Base-by-base conservation (phyloP, 2,888 invertebrate species). In the Aleiodes testaceus region DNA sequence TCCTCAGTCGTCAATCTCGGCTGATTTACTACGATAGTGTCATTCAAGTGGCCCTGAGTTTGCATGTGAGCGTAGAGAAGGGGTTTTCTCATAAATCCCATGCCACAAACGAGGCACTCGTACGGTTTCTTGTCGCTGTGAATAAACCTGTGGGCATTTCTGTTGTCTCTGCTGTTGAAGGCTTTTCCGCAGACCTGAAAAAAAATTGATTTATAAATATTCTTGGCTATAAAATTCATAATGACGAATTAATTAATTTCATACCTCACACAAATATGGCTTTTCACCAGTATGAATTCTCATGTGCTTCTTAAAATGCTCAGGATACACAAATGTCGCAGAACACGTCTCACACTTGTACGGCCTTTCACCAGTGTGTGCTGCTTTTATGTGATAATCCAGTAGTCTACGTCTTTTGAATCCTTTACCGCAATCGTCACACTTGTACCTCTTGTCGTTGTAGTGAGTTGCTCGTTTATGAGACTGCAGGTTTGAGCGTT, bases 61-160 rank as follows among this genome's bases (percentile, higher is more conserved):
- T 92, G 92, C 93, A 95, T 94, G 80, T 95, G 95, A 49, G 92
- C 90, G 82, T 93, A 92, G 0, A 96, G 89, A 70, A 93, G 88
- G 2, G 94, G 94, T 80, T 95, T 95, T 9, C 95, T 89, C 95
- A 95, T 95, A 82, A 93, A 96, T 0, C 95, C 95, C 78, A 92
- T 91, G 3, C 94, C 94, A 82, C 95, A 96, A 5, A 92, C 91
- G 73, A 93, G 88, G 82, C 95, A 96, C 86, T 95, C 95, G 87
- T 95, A 96, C 0, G 95, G 95, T 80, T 95, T 96, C 84, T 95
- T 94, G 84, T 95, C 93, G 80, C 94, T 94, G 87, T 96, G 96
- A 59, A 94, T 92, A 87, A 95, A 95, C 36, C 94, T 90, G 85
- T 95, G 95, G 9, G 94, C 93, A 88, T 95, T 95, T 72, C 95